These are phyloP conservation scores for Meteorus colon DNA, from an alignment of 2,888 invertebrate species.

Conservation along the genomic window DNA sequence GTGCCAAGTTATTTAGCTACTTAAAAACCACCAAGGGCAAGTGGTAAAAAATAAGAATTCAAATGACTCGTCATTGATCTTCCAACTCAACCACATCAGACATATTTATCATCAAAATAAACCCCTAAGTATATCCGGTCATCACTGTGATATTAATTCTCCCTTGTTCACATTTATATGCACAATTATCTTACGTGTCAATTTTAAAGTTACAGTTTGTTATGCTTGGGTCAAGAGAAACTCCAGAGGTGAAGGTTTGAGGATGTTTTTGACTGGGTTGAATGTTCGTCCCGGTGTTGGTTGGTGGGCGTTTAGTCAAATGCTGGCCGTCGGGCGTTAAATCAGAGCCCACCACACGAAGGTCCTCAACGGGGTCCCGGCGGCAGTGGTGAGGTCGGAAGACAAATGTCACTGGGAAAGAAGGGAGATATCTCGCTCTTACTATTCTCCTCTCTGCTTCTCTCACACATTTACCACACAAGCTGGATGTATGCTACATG, in stretches of 20 bases:
- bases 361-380: constrained; percentile 49
- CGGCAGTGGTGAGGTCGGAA: constrained; percentile 54
- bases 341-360: constrained; percentile 57
- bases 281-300: background rate
- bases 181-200: background rate
- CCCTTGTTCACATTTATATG: background rate
- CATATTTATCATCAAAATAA: too few species aligned
- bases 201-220: background rate
- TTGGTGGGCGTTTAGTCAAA: constrained; percentile 59
- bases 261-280: constrained; percentile 3
- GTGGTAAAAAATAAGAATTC: too few species aligned
- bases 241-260: background rate
- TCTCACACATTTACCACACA: constrained; percentile 35
- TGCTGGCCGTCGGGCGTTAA: constrained; percentile 57
- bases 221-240: background rate
- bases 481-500: constrained; percentile 65
- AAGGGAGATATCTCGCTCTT: constrained; percentile 40
- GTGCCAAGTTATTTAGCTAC: background rate
- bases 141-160: too few species aligned
- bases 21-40: background rate
- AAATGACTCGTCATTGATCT: too few species aligned
- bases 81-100: too few species aligned
- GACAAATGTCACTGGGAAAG: constrained; percentile 62
- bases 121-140: too few species aligned
- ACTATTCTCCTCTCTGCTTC: background rate